Evolutionary conservation across 2,888 invertebrate species (phyloP).

Genomic region (Boloria selene): DNA sequence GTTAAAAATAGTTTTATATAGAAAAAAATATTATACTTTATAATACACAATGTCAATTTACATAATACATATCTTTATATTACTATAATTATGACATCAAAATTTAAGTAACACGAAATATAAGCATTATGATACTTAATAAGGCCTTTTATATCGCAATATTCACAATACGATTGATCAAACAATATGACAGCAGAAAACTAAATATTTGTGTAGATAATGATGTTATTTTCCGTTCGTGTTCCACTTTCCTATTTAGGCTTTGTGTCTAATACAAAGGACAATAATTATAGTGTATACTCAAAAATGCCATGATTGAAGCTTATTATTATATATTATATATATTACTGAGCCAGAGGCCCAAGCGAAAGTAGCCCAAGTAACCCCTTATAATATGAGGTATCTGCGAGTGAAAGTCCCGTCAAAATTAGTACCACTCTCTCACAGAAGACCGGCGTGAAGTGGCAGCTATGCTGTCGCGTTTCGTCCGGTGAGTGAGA

Average conservation of each 20-base stretch:
- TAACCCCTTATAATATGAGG: no score
- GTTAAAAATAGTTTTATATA: not conserved
- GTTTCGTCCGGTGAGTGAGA: no score
- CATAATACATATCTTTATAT: no score
- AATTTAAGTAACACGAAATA: not conserved
- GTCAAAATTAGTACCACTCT: no score
- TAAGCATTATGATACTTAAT: slow-evolving; percentile 4
- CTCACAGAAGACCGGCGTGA: no score
- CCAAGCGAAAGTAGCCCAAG: no score
- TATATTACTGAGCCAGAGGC: no score
- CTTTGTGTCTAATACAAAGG: not conserved
- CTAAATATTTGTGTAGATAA: slow-evolving; percentile 17
- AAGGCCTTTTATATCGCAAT: slow-evolving; percentile 7
- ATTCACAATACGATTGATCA: slow-evolving; percentile 10
- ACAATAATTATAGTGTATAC: not conserved
- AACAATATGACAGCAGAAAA: slow-evolving; percentile 3
- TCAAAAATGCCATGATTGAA: not conserved
- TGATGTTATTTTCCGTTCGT: slow-evolving; percentile 4
- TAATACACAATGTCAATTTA: no score
- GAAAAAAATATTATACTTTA: no score
- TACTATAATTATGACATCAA: not conserved
- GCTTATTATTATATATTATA: no score
- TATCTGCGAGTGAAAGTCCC: no score
- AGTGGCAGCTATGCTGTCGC: no score
- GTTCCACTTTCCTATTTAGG: not conserved